Conservation (phyloP, 2,113 vertebrate species). For the Cariama cristata region DNA sequence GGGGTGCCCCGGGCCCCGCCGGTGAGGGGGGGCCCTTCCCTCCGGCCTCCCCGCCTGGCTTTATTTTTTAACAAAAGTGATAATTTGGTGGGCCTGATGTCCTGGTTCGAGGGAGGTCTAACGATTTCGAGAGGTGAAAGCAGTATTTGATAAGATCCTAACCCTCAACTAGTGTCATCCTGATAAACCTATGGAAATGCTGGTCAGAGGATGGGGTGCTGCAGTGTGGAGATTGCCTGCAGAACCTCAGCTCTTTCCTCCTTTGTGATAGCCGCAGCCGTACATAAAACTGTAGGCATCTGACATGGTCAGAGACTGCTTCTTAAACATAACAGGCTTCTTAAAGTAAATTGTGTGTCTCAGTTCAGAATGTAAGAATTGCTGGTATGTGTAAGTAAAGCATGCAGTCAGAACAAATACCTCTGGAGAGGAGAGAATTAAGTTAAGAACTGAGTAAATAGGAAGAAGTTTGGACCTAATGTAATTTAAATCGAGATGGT, state of each 20-base stretch:
- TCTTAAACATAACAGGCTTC: neutral
- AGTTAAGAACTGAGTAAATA: neutral
- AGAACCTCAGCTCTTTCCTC: too few species aligned
- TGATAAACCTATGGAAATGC: accelerated
- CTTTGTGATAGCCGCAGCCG: accelerated
- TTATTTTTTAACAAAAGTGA: neutral
- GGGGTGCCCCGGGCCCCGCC: accelerated
- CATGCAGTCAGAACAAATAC: neutral
- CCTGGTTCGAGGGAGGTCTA: neutral
- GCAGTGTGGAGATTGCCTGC: accelerated
- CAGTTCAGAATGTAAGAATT: neutral
- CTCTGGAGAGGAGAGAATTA: neutral
- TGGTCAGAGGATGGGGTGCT: neutral
- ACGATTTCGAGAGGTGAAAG: neutral
- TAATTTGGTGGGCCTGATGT: neutral
- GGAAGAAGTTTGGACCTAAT: neutral
- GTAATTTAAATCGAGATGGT: neutral
- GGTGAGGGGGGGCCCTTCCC: accelerated
- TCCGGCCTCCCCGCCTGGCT: neutral
- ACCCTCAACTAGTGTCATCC: accelerated
- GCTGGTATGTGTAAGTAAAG: neutral
- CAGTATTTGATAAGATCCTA: neutral
- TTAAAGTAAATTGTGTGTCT: neutral
- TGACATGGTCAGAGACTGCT: neutral
- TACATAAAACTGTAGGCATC: neutral